Evolutionary conservation across 2,113 vertebrate species (phyloP), one percentile per base, ranked within the genome.

Genomic region (Eulemur rufifrons): DNA sequence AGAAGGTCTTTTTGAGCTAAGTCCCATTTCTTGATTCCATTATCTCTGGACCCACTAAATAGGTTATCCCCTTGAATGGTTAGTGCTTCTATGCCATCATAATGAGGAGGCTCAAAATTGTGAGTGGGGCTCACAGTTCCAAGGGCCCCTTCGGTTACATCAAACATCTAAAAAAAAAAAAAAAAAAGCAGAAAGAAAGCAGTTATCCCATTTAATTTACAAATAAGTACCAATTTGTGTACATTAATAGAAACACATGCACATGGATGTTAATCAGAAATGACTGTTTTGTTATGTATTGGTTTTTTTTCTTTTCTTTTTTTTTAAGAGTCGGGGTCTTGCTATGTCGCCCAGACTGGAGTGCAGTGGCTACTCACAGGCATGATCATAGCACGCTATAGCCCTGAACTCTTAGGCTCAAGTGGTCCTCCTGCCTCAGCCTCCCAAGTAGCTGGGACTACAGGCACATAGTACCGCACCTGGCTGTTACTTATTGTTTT

Each of bases 11-110:
- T 99, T 92, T 99, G 98, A 89, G 98, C 96, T 80, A 99, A 98
- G 96, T 99, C 99, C 99, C 99, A 99, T 97, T 99, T 99, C 97
- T 99, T 99, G 98, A 99, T 99, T 97, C 98, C 99, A 69, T 98
- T 99, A 94, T 99, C 99, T 98, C 99, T 99, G 74, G 99, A 99
- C 95, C 99, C 99, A 96, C 99, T 99, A 84, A 99, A 99, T 68
- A 99, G 98, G 61, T 99, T 98, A 69, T 99, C 99, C 45, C 99
- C 99, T 86, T 99, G 98, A 83, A 99, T 98, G 47, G 98, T 97
- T 68, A 99, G 98, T 0, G 99, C 99, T 98, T 99, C 99, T 81
- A 99, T 99, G 18, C 99, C 98, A 83, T 99, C 99, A 96, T 99
- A 99, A 98, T 99, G 99, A 59, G 99, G 96, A 14, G 99, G 99